A percentile compares a stretch with the other conserved stretches of the same genome.
Conservation (phyloP, 2,113 vertebrate species). For the Jaculus jaculus region DNA sequence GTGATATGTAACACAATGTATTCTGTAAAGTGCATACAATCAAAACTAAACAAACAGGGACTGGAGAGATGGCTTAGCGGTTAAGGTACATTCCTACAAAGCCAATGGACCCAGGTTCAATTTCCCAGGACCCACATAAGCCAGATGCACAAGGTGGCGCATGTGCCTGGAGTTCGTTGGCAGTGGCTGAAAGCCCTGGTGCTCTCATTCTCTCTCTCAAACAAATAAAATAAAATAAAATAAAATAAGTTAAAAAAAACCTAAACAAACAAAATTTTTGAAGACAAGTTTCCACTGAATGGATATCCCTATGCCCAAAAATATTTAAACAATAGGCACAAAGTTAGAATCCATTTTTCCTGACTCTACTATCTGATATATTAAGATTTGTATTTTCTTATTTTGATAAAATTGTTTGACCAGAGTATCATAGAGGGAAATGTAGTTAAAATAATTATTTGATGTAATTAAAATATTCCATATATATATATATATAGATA, state of each 20-base stretch:
- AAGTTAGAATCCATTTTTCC: background rate
- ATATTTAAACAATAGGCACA: background rate
- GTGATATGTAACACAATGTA: background rate
- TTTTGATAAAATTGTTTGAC: background rate
- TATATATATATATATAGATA: background rate
- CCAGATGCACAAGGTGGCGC: too few relatives aligned
- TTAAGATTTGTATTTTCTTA: background rate
- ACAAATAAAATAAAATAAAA: too few relatives aligned
- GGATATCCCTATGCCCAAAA: background rate
- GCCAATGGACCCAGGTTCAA: too few relatives aligned
- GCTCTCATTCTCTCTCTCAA: too few relatives aligned
- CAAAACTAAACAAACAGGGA: background rate
- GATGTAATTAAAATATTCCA: background rate
- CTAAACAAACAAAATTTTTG: background rate
- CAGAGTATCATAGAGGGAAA: background rate
- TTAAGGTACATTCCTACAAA: too few relatives aligned
- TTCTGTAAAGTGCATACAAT: background rate
- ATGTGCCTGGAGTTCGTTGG: too few relatives aligned
- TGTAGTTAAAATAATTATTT: background rate
- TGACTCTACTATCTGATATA: background rate
- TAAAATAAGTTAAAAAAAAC: too few relatives aligned
- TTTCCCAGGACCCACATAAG: too few relatives aligned
- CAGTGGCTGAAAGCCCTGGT: too few relatives aligned
- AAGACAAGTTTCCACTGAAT: background rate
- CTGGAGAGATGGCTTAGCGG: too few relatives aligned